These are phyloP conservation scores for Platyrinchus mystaceus DNA, from an alignment of 2,797 vertebrate species.

Conservation along the genomic window DNA sequence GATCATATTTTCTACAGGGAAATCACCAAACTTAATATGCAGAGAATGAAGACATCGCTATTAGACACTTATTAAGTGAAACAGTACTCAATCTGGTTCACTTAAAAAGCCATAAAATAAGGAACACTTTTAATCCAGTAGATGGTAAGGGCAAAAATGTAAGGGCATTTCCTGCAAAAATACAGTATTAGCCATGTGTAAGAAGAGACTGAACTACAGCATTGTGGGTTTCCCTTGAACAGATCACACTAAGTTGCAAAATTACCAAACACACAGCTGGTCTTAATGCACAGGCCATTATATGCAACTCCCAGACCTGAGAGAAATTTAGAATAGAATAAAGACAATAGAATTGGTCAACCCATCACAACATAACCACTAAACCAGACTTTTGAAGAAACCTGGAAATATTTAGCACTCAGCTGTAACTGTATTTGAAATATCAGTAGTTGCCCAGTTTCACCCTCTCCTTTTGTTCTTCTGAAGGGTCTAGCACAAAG, in stretches of 20 bases:
- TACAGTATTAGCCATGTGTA: not conserved
- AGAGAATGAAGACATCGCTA: not conserved
- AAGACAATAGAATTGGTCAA: not conserved
- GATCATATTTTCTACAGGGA: not conserved
- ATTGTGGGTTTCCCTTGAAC: not conserved
- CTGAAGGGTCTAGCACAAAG: not conserved
- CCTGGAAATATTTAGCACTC: not conserved
- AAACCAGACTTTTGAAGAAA: not conserved
- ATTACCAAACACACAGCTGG: not conserved
- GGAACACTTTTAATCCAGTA: not conserved
- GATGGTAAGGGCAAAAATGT: not conserved
- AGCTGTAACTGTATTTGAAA: not conserved
- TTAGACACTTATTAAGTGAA: not conserved
- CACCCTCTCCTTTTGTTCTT: not conserved
- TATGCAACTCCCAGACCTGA: not conserved
- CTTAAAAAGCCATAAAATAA: not conserved
- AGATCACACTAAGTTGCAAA: not conserved
- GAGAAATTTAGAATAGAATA: not conserved
- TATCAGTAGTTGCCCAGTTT: not conserved
- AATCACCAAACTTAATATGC: not conserved
- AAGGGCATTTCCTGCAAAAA: not conserved
- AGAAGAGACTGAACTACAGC: not conserved
- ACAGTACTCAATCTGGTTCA: not conserved
- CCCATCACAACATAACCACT: not conserved
- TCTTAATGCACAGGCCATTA: not conserved